Conservation (phyloP, 2,888 invertebrate genomes). For the Peribatodes rhomboidaria region DNA sequence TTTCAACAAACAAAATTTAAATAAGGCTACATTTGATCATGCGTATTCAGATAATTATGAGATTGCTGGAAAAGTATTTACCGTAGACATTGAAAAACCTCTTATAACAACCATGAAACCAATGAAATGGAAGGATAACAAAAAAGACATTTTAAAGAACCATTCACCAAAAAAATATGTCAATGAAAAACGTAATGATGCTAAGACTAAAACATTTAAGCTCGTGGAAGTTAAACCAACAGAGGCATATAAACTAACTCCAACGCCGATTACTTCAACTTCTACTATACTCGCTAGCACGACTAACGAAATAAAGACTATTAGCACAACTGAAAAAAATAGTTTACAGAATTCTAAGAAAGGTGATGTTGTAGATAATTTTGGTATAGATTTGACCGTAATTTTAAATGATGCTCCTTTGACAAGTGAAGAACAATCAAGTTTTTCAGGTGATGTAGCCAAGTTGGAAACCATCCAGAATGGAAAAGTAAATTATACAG, state of each 20-base stretch:
- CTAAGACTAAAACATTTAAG: conserved; percentile 62
- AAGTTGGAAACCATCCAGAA: conserved; percentile 54
- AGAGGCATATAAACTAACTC: conserved; percentile 50
- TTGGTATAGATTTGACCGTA: conserved; percentile 72
- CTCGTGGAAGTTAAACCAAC: conserved; percentile 51
- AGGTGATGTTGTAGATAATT: conserved; percentile 58
- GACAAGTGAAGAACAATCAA: conserved; percentile 49
- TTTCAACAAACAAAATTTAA: conserved; percentile 54
- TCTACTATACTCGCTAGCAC: conserved; percentile 34
- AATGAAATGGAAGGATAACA: conserved; percentile 52
- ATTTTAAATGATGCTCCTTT: conserved; percentile 67
- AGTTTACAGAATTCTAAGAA: conserved; percentile 35
- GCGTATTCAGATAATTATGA: conserved; percentile 29
- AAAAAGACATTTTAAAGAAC: conserved; percentile 64
- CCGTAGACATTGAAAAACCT: conserved; percentile 46
- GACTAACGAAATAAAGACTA: conserved; percentile 39
- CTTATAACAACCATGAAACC: conserved; percentile 46
- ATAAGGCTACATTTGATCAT: conserved; percentile 34
- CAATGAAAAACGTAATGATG: conserved; percentile 64
- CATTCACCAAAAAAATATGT: conserved; percentile 72
- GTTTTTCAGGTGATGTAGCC: conserved; percentile 56
- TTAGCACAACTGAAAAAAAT: conserved; percentile 41
- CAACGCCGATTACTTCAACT: conserved; percentile 30
- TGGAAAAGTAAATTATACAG: conserved; percentile 24
- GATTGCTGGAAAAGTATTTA: conserved; percentile 5